A percentile compares a stretch with the other conserved stretches of the same genome.
Evolutionary conservation across 23 tunicate species (phyloP).

Genomic region (Styela clava): DNA sequence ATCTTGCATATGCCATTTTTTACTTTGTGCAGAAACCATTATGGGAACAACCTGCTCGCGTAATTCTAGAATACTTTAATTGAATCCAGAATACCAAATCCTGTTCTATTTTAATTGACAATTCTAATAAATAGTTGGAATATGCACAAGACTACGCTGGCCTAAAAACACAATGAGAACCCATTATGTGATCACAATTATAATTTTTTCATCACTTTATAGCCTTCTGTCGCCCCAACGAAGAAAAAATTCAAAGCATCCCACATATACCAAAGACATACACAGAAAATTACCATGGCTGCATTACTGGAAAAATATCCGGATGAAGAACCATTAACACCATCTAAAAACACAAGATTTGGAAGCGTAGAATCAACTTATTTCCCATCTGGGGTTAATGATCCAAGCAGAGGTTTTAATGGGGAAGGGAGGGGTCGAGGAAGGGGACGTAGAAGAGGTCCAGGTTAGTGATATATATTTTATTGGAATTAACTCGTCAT

Average conservation of each 20-base stretch:
- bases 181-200: too few relatives aligned
- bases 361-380: constrained; percentile 4
- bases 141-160: too few relatives aligned
- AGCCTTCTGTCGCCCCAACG: constrained; percentile 8
- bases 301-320: constrained; percentile 64
- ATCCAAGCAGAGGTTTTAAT: neutral
- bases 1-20: too few relatives aligned
- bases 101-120: too few relatives aligned
- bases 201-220: neutral
- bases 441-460: constrained; percentile 14
- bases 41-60: too few relatives aligned
- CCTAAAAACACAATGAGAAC: too few relatives aligned
- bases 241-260: constrained; percentile 82
- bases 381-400: constrained; percentile 24
- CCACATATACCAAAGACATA: constrained; percentile 71
- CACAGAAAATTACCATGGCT: constrained; percentile 55
- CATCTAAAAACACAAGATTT: constrained; percentile 26
- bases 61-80: too few relatives aligned
- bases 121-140: too few relatives aligned
- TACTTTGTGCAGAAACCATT: too few relatives aligned
- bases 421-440: constrained; percentile 5
- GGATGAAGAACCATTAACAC: constrained; percentile 48
- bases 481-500: neutral
- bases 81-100: too few relatives aligned
- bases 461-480: neutral